A percentile compares a stretch with the other conserved stretches of the same genome.
Conservation (phyloP, 2,888 invertebrate species). For the Siphlonurus alternatus region DNA sequence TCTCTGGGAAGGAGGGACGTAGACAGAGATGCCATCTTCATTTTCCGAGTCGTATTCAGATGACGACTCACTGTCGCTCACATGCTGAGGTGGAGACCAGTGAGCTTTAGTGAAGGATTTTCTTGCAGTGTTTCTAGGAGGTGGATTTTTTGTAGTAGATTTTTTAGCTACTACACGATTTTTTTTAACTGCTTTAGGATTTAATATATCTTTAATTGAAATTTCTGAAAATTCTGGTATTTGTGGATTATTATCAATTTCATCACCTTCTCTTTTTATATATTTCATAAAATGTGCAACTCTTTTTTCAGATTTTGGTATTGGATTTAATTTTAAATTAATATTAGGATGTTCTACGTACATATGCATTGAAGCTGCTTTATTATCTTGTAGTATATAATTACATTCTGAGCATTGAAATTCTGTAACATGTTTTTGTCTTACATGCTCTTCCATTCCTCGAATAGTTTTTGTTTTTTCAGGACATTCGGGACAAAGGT, state of each 20-base stretch:
- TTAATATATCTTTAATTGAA: neutral
- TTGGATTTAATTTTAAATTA: neutral
- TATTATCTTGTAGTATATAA: neutral
- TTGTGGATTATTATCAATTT: neutral
- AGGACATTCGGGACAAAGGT: neutral
- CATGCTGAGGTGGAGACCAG: neutral
- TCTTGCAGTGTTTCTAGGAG: neutral
- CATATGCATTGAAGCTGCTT: neutral
- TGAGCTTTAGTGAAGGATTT: neutral
- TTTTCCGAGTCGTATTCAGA: neutral
- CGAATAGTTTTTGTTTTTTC: neutral
- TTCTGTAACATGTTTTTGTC: neutral
- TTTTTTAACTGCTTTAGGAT: neutral
- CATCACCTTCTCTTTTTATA: slow-evolving; percentile 1
- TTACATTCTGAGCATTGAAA: neutral
- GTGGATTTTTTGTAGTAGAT: neutral
- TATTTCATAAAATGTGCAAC: neutral
- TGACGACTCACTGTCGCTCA: neutral
- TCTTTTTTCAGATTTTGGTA: neutral
- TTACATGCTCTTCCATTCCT: slow-evolving; percentile 1
- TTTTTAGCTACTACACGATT: neutral
- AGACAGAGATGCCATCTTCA: neutral
- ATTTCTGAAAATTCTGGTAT: neutral
- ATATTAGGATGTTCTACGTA: neutral
- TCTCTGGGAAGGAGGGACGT: neutral